Evolutionary conservation across 2,888 invertebrate genomes (phyloP), one percentile per base, ranked within the genome.

Genomic region (Sesia apiformis): DNA sequence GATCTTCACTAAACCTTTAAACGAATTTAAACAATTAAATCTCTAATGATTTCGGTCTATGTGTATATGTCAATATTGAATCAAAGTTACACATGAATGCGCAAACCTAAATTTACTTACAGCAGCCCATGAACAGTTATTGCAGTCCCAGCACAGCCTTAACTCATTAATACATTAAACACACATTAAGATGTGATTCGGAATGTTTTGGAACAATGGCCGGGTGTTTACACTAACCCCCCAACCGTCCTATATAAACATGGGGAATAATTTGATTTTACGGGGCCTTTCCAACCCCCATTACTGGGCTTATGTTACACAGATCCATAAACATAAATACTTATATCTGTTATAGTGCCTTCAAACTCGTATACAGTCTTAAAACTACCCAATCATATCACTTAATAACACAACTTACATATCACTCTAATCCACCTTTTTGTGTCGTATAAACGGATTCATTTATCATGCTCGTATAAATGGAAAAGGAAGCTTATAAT

Each of bases 151-250:
- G 41, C 55, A 49, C 61, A 60, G 59, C 67, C 63, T 69, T 62
- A 70, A 70, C 74, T 78, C 79, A 81, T 81, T 81, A 83, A 81
- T 76, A 78, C 74, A 78, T 81, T 80, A 79, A 77, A 78, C 75
- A 81, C 76, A 79, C 74, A 76, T 83, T 76, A 74, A 69, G 71
- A 71, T 66, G 68, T 64, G 66, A 74, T 76, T 70, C 66, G 49
- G 62, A 56, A 52, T 57, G 59, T 56, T 60, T 66, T 53, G 64
- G 68, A 70, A 72, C 71, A 74, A 71, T 65, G 46, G 67, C 62
- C 51, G 57, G 57, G 63, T 70, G 74, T 75, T 75, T 75, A 63
- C 67, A 39, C 53, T 58, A 70, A 62, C 67, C 64, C 56, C 57
- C 68, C 63, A 56, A 57, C 59, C 60, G 76, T 78, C 82, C 82